Evolutionary conservation across 2,888 invertebrate species (phyloP), one percentile per base, ranked within the genome.

Genomic region (Timandra comae): DNA sequence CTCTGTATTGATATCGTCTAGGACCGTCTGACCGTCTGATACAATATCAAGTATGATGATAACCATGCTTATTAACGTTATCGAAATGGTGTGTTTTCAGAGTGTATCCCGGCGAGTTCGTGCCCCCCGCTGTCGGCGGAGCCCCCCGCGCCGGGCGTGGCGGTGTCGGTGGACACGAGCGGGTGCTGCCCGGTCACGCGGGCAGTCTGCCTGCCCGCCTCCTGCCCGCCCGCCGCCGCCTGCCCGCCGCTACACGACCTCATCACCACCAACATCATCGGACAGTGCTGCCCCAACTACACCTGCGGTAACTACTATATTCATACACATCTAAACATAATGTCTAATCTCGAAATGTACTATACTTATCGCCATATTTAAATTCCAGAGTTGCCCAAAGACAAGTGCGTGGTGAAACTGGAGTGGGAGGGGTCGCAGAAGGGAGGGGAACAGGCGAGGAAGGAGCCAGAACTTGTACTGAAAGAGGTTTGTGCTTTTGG

Each of bases 121-220:
- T 95, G 95, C 57, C 89, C 89, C 3, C 61, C 67, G 1, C 52
- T 24, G 6, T 9, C 9, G 10, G 11, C 24, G 11, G 7, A 3
- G 6, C 88, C 1, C 66, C 72, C 0, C 10, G 86, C 89, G 43
- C 87, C 89, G 0, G 94, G 94, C 9, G 90, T 90, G 73, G 87
- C 39, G 74, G 88, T 0, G 41, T 65, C n/a, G 1, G 33, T 79
- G 1, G 81, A 81, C 61, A 31, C 26, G 29, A 54, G 57, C 16
- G 93, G 93, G 0, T 95, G 95, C 62, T 95, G 95, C 58, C 91
- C 93, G 0, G 81, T 82, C 3, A 66, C 52, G 59, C 86, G 85
- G 36, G 70, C 88, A 32, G 56, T 88, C 2, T 95, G 95, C 51
- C 87, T 88, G 12, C 73, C 75, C 0, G 87, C 88, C 6, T 72